These are phyloP conservation scores for Plebejus argus DNA, from an alignment of 2,888 invertebrate genomes.

Conservation along the genomic window DNA sequence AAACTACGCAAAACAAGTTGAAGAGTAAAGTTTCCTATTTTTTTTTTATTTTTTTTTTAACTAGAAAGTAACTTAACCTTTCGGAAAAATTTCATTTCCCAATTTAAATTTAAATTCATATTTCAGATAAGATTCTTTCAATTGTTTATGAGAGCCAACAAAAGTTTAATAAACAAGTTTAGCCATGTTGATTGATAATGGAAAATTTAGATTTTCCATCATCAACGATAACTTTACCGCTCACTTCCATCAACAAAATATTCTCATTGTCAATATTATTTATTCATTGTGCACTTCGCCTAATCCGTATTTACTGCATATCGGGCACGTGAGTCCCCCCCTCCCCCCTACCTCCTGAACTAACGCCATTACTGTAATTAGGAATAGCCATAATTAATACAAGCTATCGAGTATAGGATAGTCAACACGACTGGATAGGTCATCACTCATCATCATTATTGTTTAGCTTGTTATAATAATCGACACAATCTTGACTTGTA, in stretches of 20 bases:
- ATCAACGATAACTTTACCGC: background rate
- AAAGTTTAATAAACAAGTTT: no score
- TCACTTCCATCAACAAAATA: background rate
- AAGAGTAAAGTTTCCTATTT: no score
- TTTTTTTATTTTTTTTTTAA: no score
- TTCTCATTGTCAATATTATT: constrained; percentile 15
- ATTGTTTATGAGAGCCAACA: no score
- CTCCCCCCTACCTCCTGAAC: constrained; percentile 59
- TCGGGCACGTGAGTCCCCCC: constrained; percentile 50
- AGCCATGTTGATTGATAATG: no score
- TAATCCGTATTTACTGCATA: constrained; percentile 49
- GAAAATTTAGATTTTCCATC: background rate
- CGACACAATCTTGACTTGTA: no score
- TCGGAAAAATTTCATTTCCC: no score
- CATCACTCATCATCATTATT: background rate
- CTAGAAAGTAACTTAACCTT: no score
- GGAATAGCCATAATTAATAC: constrained; percentile 78
- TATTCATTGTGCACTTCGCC: constrained; percentile 35
- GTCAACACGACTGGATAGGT: constrained; percentile 6
- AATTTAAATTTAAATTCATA: no score
- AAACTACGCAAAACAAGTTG: no score
- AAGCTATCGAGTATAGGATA: background rate
- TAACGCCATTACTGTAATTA: constrained; percentile 79
- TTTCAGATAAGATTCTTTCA: no score
- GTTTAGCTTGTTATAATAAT: background rate